phyloP scores from a whole-genome alignment of 2,888 invertebrate genomes.

The Cataglyphis livida region DNA sequence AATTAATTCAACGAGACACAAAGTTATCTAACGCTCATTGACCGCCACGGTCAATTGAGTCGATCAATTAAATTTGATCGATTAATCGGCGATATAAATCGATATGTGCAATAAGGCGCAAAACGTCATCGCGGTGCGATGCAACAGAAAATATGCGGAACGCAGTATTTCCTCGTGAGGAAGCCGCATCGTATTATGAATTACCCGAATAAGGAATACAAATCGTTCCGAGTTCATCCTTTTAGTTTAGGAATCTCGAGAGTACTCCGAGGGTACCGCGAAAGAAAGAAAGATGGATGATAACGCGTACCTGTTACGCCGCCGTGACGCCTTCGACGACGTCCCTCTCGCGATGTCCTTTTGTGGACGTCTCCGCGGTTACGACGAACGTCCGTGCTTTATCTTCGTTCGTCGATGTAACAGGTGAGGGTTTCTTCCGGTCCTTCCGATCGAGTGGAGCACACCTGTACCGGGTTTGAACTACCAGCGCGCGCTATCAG shows the following conservation, averaged over 20 bases:
- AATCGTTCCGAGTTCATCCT: not conserved
- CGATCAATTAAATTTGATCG: not conserved
- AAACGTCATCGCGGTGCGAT: constrained; percentile 15
- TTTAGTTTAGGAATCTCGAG: not conserved
- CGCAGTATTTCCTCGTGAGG: constrained; percentile 8
- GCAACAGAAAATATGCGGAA: constrained; percentile 37
- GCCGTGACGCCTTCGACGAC: constrained; percentile 44
- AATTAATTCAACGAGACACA: not conserved
- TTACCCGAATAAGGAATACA: not conserved
- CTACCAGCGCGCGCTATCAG: constrained; percentile 12
- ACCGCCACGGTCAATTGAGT: not conserved
- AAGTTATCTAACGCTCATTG: constrained; percentile 5
- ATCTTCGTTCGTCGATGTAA: constrained; percentile 13
- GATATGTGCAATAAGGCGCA: constrained; percentile 14
- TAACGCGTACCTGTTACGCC: constrained; percentile 70
- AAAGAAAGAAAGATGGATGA: constrained; percentile 20
- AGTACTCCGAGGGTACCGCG: not conserved
- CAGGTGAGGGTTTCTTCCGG: not conserved
- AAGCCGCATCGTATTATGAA: not conserved
- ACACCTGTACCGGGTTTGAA: constrained; percentile 37
- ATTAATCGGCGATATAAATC: not conserved
- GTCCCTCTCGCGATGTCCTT: constrained; percentile 13
- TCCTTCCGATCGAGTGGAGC: constrained; percentile 14
- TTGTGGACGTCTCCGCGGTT: constrained; percentile 14
- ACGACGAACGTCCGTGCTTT: not conserved